A percentile compares a stretch with the other conserved stretches of the same genome.
phyloP scores from a whole-genome alignment of 2,113 vertebrate genomes.

The Rhipidura dahli region DNA sequence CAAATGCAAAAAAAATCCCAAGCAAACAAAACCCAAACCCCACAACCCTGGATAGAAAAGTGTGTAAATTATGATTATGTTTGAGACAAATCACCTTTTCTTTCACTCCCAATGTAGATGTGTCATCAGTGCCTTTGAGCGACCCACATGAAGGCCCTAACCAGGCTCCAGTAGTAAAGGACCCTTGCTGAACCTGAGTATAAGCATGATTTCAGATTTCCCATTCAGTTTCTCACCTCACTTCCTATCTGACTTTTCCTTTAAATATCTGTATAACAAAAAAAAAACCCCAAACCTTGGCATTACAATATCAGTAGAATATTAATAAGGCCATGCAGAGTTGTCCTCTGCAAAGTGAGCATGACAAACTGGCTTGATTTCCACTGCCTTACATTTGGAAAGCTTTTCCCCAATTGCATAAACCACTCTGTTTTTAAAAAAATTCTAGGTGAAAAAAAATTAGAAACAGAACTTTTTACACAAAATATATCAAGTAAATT shows the following conservation, averaged over 20 bases:
- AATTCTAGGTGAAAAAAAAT: background rate
- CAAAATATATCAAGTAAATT: background rate
- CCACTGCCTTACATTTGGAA: background rate
- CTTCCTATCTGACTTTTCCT: background rate
- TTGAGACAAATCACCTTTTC: background rate
- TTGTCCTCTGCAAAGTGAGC: background rate
- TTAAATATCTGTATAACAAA: background rate
- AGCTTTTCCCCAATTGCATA: background rate
- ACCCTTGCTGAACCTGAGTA: background rate
- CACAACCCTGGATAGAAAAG: background rate
- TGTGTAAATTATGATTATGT: background rate
- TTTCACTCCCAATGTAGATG: background rate
- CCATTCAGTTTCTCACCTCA: background rate
- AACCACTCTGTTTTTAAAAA: background rate
- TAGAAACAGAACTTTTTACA: background rate
- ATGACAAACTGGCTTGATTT: background rate
- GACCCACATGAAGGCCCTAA: background rate
- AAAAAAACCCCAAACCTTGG: background rate
- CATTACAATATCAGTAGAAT: background rate
- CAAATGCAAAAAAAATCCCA: background rate
- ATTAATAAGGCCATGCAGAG: background rate
- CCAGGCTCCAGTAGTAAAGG: background rate
- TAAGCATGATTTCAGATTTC: background rate
- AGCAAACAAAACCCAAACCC: fast-evolving
- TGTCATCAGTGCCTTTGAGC: background rate